Evolutionary conservation across 2,888 invertebrate genomes (phyloP), one percentile per base, ranked within the genome.

Genomic region (Rhagonycha fulva): DNA sequence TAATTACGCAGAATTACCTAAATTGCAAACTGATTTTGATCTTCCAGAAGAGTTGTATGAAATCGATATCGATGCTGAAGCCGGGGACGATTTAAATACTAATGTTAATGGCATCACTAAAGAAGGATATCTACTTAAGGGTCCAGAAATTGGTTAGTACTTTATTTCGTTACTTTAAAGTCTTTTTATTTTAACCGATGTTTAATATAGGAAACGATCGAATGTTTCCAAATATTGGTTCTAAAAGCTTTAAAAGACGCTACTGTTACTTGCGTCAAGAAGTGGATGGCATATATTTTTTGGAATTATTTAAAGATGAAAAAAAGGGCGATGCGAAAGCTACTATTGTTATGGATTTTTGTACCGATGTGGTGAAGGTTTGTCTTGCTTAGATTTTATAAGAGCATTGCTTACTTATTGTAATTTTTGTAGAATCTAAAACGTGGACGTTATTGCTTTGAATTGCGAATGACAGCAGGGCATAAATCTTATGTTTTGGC

Each of bases 231-330:
- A 95, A 96, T 87, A 94, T 97, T 83, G 96, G 95, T 80, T 96
- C 97, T 23, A 96, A 97, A 88, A 96, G 97, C 74, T 97, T 97
- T 87, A 98, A 98, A 89, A 91, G 96, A 86, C 90, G 94, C 79
- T 98, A 95, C 88, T 97, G 97, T 89, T 95, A 95, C 89, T 91
- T 98, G 86, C 91, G 96, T 79, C 94, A 95, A 87, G 96, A 97
- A 89, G 94, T 96, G 30, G 97, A 97, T 86, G 96, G 96, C 67
- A 96, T 96, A 0, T 97, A 96, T 84, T 95, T 96, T 84, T 90
- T 98, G 71, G 97, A 97, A 88, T 91, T 98, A 82, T 96, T 96
- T 87, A 98, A 98, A 89, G 98, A 98, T 88, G 97, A 97, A 78
- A 94, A 95, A 86, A 96, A 96, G 88, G 93, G 93, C 26, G 97